phyloP scores from a whole-genome alignment of 2,797 vertebrate genomes.

The Bovichtus variegatus region DNA sequence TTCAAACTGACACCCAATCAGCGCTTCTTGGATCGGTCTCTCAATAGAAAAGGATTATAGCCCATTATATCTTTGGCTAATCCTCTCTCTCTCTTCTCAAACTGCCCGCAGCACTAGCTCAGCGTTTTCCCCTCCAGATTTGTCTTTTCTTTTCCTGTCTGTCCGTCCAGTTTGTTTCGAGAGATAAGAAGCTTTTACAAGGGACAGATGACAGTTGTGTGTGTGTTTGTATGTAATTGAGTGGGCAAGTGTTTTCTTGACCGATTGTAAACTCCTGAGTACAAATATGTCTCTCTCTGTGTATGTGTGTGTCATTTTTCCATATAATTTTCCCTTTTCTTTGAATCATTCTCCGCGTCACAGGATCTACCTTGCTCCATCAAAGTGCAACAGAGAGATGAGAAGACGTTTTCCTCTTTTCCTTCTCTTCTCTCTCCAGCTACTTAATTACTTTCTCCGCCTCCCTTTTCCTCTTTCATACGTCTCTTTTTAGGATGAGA shows the following conservation, averaged over 20 bases:
- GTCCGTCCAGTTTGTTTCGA: conserved; percentile 24
- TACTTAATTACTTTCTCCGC: conserved; percentile 52
- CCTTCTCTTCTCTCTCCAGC: conserved; percentile 44
- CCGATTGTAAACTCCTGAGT: neutral
- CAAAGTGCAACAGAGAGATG: conserved; percentile 56
- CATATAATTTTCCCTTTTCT: conserved; percentile 59
- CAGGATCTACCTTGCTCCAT: conserved; percentile 50
- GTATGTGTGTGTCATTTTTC: conserved; percentile 47
- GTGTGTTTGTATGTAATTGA: conserved; percentile 4
- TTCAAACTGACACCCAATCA: conserved; percentile 47
- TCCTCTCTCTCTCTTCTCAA: conserved; percentile 48
- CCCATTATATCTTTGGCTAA: conserved; percentile 64
- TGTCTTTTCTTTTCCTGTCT: conserved; percentile 20
- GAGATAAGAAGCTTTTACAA: conserved; percentile 48
- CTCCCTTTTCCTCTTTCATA: conserved; percentile 19
- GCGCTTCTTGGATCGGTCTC: conserved; percentile 47
- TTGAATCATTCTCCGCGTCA: conserved; percentile 57
- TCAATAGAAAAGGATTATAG: conserved; percentile 61
- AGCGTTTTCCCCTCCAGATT: conserved; percentile 20
- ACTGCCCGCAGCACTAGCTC: conserved; percentile 1
- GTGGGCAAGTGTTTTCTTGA: conserved; percentile 7
- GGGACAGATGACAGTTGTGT: conserved; percentile 25
- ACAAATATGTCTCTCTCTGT: conserved; percentile 18
- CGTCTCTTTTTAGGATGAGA: conserved; percentile 31
- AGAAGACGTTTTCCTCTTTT: conserved; percentile 38